Evolutionary conservation across 92 coral and sea anemone genomes (phyloP).

Genomic region (Plumapathes pennacea): DNA sequence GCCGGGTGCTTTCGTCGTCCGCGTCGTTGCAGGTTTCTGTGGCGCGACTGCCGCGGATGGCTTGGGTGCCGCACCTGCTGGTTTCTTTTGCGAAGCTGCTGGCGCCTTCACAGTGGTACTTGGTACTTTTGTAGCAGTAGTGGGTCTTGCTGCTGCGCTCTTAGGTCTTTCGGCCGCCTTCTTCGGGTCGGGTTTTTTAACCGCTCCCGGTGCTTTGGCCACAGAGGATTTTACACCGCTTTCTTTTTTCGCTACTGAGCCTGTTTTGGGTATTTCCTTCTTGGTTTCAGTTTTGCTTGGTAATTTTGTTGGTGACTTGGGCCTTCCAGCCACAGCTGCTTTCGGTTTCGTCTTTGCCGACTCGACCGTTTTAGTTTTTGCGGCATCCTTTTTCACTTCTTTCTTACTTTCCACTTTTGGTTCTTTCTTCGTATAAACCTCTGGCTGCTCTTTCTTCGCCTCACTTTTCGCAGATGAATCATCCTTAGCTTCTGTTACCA

Average conservation of each 20-base stretch:
- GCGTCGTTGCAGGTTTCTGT: slow-evolving; percentile 7
- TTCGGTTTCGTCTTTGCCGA: slow-evolving; percentile 25
- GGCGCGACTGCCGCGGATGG: neutral
- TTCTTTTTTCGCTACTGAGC: slow-evolving; percentile 2
- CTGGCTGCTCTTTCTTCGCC: neutral
- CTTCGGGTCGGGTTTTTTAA: neutral
- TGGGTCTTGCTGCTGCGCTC: slow-evolving; percentile 11
- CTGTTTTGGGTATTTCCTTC: slow-evolving; percentile 11
- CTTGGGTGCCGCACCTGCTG: slow-evolving; percentile 10
- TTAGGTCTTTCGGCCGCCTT: slow-evolving; percentile 20
- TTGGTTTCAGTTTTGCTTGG: slow-evolving; percentile 2
- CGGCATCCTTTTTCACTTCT: neutral
- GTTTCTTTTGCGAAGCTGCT: slow-evolving; percentile 4
- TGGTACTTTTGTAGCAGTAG: slow-evolving; percentile 6
- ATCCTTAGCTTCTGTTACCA: neutral
- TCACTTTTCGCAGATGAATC: neutral
- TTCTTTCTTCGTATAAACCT: neutral
- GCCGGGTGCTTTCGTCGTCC: slow-evolving; percentile 1
- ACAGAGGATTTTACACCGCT: slow-evolving; percentile 2
- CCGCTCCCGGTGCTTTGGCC: slow-evolving; percentile 6
- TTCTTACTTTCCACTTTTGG: neutral
- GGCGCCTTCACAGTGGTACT: slow-evolving; percentile 1
- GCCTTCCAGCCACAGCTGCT: slow-evolving; percentile 24
- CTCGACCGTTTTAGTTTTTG: neutral
- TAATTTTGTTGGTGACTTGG: slow-evolving; percentile 18